Evolutionary conservation across 2,113 vertebrate species (phyloP).

Genomic region (Reinhardtius hippoglossoides): DNA sequence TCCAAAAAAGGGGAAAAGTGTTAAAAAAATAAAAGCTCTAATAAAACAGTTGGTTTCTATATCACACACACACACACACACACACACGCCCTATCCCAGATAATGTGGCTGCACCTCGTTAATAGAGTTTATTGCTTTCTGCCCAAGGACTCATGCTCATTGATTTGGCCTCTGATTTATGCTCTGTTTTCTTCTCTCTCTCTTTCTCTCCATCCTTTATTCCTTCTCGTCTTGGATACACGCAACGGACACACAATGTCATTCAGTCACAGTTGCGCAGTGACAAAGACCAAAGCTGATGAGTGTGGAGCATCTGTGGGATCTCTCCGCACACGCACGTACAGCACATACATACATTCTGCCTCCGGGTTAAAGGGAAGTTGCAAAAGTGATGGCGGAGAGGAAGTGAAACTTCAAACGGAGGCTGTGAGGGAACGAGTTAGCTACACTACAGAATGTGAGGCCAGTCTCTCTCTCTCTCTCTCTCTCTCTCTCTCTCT

Average conservation of each 20-base stretch:
- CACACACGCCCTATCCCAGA: conserved; percentile 28
- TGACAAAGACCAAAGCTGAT: conserved; percentile 24
- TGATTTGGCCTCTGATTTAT: conserved; percentile 69
- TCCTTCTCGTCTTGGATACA: conserved; percentile 22
- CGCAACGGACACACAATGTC: conserved; percentile 44
- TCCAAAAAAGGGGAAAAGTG: conserved; percentile 48
- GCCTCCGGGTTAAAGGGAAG: conserved; percentile 57
- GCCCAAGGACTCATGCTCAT: conserved; percentile 69
- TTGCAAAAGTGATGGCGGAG: conserved; percentile 30
- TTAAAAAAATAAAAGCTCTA: conserved; percentile 59
- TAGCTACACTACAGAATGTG: conserved; percentile 31
- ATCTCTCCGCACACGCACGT: conserved; percentile 1
- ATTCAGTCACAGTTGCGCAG: conserved; percentile 51
- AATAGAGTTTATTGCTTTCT: conserved; percentile 77
- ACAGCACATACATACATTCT: not conserved
- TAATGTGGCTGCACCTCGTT: conserved; percentile 73
- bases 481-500: conserved; percentile 9
- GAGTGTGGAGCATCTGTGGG: not conserved
- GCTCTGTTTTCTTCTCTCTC: conserved; percentile 33
- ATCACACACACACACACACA: conserved; percentile 1
- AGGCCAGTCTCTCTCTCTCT: conserved; percentile 10
- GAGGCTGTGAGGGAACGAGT: conserved; percentile 31
- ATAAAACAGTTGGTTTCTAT: conserved; percentile 61
- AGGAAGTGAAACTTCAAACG: conserved; percentile 55
- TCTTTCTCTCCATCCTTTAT: not conserved